Base-by-base conservation (phyloP, 2,797 vertebrate species). In the Odontamblyopus lacepedii region DNA sequence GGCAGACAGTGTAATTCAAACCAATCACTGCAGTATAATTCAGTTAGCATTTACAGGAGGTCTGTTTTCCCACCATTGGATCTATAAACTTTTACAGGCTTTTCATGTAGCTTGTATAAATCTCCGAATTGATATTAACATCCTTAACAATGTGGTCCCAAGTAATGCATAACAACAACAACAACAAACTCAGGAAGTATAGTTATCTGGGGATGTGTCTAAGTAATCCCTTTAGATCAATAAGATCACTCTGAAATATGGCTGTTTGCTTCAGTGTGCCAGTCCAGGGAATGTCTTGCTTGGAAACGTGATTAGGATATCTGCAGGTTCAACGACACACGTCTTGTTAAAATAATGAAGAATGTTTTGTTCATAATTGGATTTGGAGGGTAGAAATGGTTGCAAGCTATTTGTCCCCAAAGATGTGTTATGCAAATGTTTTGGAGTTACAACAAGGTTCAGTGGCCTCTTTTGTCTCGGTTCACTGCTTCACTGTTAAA, bases 301-400 rank as follows among this genome's bases (percentile, higher is more conserved):
- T 70, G 63, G 75, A 78, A 70, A 80, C 68, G 81, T 77, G 80
- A 88, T 89, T 80, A 82, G 70, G 23, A 69, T 79, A 89, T 75
- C 84, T 73, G 35, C 71, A 15, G 44, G 12, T 48, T 48, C 44
- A 48, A 15, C 75, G 72, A 70, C 19, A 63, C 69, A 78, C 19
- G 19, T 86, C 79, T 84, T 80, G 79, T 85, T 89, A 82, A 76
- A 80, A 76, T 72, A 63, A 74, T 78, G 70, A 77, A 78, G 86
- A 81, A 38, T 83, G 32, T 82, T 60, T 80, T 60, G 82, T 85
- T 63, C 76, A 78, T 83, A 83, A 88, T 91, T 79, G 84, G 79
- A 65, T 75, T 64, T 70, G 68, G 50, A 64, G 76, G 70, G 68
- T 70, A 66, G 51, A 78, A 86, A 82, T 50, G 71, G 12, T 27